Evolutionary conservation across 2,888 invertebrate genomes (phyloP), one percentile per base, ranked within the genome.

Genomic region (Oegoconia quadripuncta): DNA sequence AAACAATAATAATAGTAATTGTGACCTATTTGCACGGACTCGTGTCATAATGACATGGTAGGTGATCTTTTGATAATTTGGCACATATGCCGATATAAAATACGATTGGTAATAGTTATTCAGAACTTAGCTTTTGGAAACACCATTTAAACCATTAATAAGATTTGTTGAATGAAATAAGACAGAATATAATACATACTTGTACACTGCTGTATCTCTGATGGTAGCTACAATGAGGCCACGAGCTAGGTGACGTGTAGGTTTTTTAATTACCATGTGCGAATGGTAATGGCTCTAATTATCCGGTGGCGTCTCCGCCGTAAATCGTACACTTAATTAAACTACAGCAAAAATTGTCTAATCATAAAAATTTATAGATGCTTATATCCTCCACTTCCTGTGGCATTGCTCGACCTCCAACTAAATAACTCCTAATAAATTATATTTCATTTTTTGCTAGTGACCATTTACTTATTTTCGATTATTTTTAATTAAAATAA

Each of bases 391-490:
- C 48, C 32, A 57, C 59, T 67, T 73, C 72, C 73, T 60, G 66
- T 59, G 64, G 50, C 61, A 62, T 63, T 62, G 67, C 22, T 57
- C 71, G 64, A 57, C 68, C 72, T 67, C 68, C 59, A 55, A 64
- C 47, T 56, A 44, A 64, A 62, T 57, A 40, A 50, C 55, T 61
- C 34, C 46, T 55, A 53, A 55, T 37, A 33, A 30, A 31, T 31
- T 22, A 14, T n/a, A 29, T 33, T 26, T 5, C 26, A 4, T 4
- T 4, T 11, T 7, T n/a, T 26, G 22, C 22, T 22, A 31, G n/a
- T n/a, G n/a, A n/a, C n/a, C n/a, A n/a, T n/a, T n/a, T n/a, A n/a
- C n/a, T n/a, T n/a, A n/a, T n/a, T n/a, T n/a, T n/a, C n/a, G n/a
- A n/a, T n/a, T n/a, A n/a, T n/a, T n/a, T n/a, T n/a, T n/a, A n/a